These are phyloP conservation scores for Barnardius zonarius DNA, from an alignment of 2,113 vertebrate genomes.

Conservation along the genomic window DNA sequence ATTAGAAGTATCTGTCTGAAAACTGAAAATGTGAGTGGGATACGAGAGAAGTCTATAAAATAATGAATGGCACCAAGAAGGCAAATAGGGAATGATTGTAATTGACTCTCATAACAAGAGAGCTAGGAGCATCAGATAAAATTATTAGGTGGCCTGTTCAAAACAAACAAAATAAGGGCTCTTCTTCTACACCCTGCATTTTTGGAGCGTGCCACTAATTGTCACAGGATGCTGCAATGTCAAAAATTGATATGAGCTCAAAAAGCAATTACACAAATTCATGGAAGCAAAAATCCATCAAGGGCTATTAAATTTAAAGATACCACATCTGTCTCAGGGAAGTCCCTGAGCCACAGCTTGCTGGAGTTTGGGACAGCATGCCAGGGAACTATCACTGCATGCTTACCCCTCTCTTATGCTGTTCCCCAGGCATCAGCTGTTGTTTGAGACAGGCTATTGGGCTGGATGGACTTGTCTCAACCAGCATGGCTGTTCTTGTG, in stretches of 20 bases:
- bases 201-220: conserved; percentile 44
- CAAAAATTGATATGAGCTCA: conserved; percentile 50
- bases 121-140: conserved; percentile 31
- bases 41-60: neutral
- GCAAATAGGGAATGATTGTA: conserved; percentile 50
- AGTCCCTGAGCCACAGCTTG: conserved; percentile 67
- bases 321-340: conserved; percentile 66
- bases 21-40: neutral
- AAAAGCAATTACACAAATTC: conserved; percentile 63
- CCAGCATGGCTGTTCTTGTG: conserved; percentile 34
- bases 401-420: conserved; percentile 34
- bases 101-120: conserved; percentile 40
- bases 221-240: conserved; percentile 53
- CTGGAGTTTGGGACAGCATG: conserved; percentile 51
- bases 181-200: conserved; percentile 46
- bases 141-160: conserved; percentile 44
- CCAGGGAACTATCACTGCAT: conserved; percentile 33
- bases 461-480: conserved; percentile 56
- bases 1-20: neutral
- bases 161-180: conserved; percentile 57
- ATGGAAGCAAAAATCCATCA: conserved; percentile 65
- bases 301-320: conserved; percentile 67
- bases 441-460: conserved; percentile 49
- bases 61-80: neutral
- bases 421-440: conserved; percentile 62